A percentile compares a stretch with the other conserved stretches of the same genome.
Conservation (phyloP, 2,113 vertebrate genomes). For the Ondatra zibethicus region DNA sequence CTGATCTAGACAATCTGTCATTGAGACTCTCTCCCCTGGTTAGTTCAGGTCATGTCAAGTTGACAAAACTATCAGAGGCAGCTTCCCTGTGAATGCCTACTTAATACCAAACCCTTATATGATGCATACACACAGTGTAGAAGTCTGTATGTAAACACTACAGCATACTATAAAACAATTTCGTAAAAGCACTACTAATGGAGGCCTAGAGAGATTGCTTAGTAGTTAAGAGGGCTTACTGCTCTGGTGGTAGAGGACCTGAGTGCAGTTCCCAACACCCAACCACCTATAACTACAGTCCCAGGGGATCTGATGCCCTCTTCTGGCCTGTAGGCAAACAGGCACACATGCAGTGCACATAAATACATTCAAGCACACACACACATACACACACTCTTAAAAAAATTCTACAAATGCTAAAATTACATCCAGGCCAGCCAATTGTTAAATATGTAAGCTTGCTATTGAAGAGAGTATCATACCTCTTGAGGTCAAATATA, state of each 20-base stretch:
- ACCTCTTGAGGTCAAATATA: neutral
- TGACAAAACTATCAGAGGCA: no score
- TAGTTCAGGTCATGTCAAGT: neutral
- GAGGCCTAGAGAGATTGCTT: neutral
- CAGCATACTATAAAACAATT: slow-evolving; percentile 22
- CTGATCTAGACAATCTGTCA: neutral
- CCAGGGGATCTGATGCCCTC: neutral
- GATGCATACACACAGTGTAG: neutral
- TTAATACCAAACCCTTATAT: slow-evolving; percentile 24
- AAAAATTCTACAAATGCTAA: slow-evolving; percentile 41
- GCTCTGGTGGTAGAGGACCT: neutral
- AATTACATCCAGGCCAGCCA: slow-evolving; percentile 35
- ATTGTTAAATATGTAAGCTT: slow-evolving; percentile 32
- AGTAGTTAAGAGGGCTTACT: neutral
- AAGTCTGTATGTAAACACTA: neutral
- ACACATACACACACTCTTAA: neutral
- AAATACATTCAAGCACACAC: no score
- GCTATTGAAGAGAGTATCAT: neutral
- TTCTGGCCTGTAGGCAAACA: neutral
- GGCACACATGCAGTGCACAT: neutral
- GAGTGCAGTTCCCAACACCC: neutral
- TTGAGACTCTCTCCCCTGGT: neutral
- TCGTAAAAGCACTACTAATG: neutral
- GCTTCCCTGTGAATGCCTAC: slow-evolving; percentile 33
- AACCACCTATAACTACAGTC: neutral